Base-by-base conservation (phyloP, 2,888 invertebrate genomes). In the Athalia cordata region DNA sequence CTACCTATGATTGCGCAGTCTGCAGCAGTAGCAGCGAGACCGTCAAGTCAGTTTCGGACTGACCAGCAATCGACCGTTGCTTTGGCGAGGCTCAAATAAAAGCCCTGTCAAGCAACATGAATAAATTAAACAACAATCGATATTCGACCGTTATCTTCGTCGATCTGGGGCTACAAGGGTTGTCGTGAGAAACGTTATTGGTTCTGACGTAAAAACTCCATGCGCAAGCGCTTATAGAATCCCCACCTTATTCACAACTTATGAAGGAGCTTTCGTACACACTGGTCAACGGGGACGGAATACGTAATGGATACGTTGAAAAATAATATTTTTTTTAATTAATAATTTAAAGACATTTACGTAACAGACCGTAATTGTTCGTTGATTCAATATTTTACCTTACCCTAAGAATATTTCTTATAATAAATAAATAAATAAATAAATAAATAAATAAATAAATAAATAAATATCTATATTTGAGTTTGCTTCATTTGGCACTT, bases 51-150 rank as follows among this genome's bases (percentile, higher is more conserved):
- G 29, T 75, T 11, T 64, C 9, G 29, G 11, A 75, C 75, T 75
- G 75, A 75, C 75, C 75, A 75, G 62, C 75, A 62, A 75, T 62
- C 75, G 62, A 11, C 47, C 75, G 62, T 62, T 62, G 62, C 75
- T 62, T 75, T 64, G 75, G 62, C 49, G 59, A 29, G 75, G 75
- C 9, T 75, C 62, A 52, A 75, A 75, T 75, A 75, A 75, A 75
- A 75, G 67, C 75, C 79, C 75, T 81, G 81, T 80, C 82, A 82
- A 77, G 82, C 81, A 72, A 80, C 83, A 86, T 89, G 87, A 88
- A 89, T 88, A 89, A 89, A 89, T 89, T 88, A 88, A 79, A 82
- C 80, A 83, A 84, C 82, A 87, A 89, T 89, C 89, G 86, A 89
- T 89, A 88, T 75, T 9, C 65, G 72, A 81, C 79, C 81, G 80